Evolutionary conservation across 2,888 invertebrate species (phyloP), one percentile per base, ranked within the genome.

Genomic region (Nasonia oneida): DNA sequence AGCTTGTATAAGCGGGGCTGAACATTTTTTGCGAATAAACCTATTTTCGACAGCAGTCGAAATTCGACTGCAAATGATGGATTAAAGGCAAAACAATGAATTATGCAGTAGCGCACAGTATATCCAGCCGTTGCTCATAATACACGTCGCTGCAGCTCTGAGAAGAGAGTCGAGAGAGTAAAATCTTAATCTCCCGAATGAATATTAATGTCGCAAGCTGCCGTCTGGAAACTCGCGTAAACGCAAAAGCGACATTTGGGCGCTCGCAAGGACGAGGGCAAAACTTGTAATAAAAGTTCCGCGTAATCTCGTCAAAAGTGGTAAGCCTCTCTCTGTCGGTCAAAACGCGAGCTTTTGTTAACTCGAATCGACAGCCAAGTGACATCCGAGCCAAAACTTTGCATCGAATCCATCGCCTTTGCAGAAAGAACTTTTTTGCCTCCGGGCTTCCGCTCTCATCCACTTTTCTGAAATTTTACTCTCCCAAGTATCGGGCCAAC

Each of bases 251-350:
- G 81, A 81, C 67, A 64, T 37, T 10, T 39, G 10, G 71, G 37
- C 47, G 42, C 1, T 29, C 29, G 37, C 15, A n/a, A 29, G n/a
- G 57, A n/a, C 50, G 70, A 33, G 2, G 67, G 67, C 57, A 80
- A 47, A 80, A 81, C 77, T 86, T 86, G 2, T 47, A 76, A 86
- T 82, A 86, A 83, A 86, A 86, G 73, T 84, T 87, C 76, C 53
- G 74, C 53, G 79, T 74, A 84, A 85, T 87, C 81, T 84, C 71
- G 71, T 84, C 81, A 67, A 42, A 82, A 73, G 83, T 57, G 53
- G 76, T 80, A 83, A 87, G 84, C 80, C 80, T 76, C 64, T 53
- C 29, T 29, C 29, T 29, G 29, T 29, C 67, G 81, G 84, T 80
- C 85, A 80, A 57, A 29, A 80, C 47, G 77, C 76, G 70, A 84